A percentile compares a stretch with the other conserved stretches of the same genome.
Conservation (phyloP, 2,113 vertebrate species). For the Ophiodon elongatus region DNA sequence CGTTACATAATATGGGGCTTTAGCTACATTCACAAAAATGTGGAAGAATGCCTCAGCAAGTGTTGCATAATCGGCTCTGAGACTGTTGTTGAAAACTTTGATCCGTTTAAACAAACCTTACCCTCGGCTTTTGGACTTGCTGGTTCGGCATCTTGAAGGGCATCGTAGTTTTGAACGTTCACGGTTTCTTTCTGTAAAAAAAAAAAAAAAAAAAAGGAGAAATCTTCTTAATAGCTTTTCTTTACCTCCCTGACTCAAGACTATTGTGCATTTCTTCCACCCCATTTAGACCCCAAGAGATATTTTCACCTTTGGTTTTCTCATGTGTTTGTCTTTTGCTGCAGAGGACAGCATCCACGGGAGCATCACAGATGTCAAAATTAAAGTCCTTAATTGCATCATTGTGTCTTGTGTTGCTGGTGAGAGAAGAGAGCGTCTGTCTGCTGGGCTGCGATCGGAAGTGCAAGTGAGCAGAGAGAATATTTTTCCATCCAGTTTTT, state of each 20-base stretch:
- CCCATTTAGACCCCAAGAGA: neutral
- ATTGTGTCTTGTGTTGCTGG: constrained; percentile 77
- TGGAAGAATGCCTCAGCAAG: constrained; percentile 46
- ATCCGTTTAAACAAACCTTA: constrained; percentile 49
- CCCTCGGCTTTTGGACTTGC: constrained; percentile 41
- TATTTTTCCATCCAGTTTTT: constrained; percentile 87
- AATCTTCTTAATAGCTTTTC: constrained; percentile 1
- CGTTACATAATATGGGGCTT: constrained; percentile 63
- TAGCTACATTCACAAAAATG: constrained; percentile 60
- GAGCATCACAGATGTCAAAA: constrained; percentile 82
- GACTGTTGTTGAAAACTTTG: constrained; percentile 38
- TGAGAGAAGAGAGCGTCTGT: constrained; percentile 71
- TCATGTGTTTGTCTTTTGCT: constrained; percentile 55
- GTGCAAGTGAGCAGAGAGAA: constrained; percentile 85
- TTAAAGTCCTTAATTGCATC: constrained; percentile 80
- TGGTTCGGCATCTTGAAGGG: constrained; percentile 26
- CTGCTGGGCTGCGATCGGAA: constrained; percentile 48
- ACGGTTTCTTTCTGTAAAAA: constrained; percentile 58
- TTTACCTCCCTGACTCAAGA: constrained; percentile 5
- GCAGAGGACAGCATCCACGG: constrained; percentile 83
- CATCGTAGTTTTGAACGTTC: constrained; percentile 45
- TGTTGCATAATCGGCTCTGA: constrained; percentile 60
- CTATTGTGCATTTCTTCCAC: neutral
- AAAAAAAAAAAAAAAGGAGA: constrained; percentile 26
- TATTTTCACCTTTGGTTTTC: constrained; percentile 65